A percentile compares a stretch with the other conserved stretches of the same genome.
phyloP scores from a whole-genome alignment of 2,797 vertebrate species.

The Danio aesculapii region DNA sequence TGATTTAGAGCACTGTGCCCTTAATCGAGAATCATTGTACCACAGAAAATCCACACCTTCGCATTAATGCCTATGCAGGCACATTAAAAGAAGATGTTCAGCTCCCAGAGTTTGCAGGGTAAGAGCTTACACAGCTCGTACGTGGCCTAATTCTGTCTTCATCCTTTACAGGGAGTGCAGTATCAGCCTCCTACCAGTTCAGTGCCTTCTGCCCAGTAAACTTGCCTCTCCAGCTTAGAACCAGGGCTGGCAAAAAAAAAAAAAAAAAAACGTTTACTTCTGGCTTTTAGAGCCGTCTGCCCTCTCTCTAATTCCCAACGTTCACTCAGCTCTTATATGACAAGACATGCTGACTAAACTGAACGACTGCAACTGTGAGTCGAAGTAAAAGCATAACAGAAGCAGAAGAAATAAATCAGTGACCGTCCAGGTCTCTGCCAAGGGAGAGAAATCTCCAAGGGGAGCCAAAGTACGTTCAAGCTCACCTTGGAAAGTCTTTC shows the following conservation, averaged over 20 bases:
- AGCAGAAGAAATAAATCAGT: constrained; percentile 52
- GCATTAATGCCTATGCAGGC: constrained; percentile 31
- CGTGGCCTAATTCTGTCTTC: constrained; percentile 79
- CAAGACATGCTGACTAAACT: constrained; percentile 64
- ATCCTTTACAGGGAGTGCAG: constrained; percentile 67
- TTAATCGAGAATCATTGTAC: constrained; percentile 23
- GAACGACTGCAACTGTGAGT: constrained; percentile 54
- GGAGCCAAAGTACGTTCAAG: constrained; percentile 61
- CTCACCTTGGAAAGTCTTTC: constrained; percentile 61
- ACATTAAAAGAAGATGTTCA: constrained; percentile 53
- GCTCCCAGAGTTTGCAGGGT: constrained; percentile 61
- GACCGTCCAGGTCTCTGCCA: constrained; percentile 59
- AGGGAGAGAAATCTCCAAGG: constrained; percentile 64
- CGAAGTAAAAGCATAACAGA: constrained; percentile 52
- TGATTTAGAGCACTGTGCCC: constrained; percentile 16
- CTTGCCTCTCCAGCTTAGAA: constrained; percentile 66
- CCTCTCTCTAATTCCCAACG: constrained; percentile 12
- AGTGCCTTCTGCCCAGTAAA: constrained; percentile 71
- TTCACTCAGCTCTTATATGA: constrained; percentile 55
- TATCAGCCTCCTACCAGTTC: constrained; percentile 67
- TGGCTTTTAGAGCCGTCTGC: constrained; percentile 39
- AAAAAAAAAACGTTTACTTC: constrained; percentile 40
- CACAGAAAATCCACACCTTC: constrained; percentile 14
- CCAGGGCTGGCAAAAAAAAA: constrained; percentile 60
- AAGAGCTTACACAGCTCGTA: constrained; percentile 66